Percentiles rank a stretch among this genome's conserved stretches.
phyloP scores from a whole-genome alignment of 2,797 vertebrate species.

The Iguana delicatissima region DNA sequence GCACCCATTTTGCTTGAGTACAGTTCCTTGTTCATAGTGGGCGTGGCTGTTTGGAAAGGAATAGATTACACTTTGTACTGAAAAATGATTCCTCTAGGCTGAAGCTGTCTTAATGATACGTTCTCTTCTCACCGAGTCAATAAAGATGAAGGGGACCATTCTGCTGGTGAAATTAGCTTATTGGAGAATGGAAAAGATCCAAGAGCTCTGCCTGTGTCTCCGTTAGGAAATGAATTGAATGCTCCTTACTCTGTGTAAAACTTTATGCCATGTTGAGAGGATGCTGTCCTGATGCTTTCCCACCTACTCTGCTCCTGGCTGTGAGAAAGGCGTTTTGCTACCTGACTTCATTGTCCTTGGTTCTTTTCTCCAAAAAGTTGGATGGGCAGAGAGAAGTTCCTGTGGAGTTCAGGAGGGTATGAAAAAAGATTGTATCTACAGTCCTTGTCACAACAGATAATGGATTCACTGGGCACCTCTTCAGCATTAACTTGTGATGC shows the following conservation, averaged over 20 bases:
- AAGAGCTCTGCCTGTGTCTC: background rate
- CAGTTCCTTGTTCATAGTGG: constrained; percentile 18
- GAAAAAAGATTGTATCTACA: background rate
- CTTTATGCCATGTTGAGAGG: background rate
- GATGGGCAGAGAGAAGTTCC: background rate
- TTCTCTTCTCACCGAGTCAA: constrained; percentile 62
- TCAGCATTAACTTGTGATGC: background rate
- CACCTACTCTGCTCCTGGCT: background rate
- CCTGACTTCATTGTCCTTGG: background rate
- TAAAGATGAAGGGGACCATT: constrained; percentile 74
- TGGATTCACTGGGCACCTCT: background rate
- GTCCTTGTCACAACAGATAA: background rate
- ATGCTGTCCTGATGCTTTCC: background rate
- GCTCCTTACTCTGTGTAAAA: background rate
- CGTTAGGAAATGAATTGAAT: constrained; percentile 13
- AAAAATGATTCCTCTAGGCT: constrained; percentile 69
- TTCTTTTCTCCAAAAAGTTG: background rate
- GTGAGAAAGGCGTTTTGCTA: background rate
- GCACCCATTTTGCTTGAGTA: background rate
- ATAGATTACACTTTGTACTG: constrained; percentile 60
- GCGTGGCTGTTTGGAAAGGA: constrained; percentile 31
- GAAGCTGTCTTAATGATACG: constrained; percentile 65
- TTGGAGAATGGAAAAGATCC: constrained; percentile 61
- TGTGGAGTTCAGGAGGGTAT: background rate
- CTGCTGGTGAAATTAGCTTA: constrained; percentile 74